Percentiles rank a stretch among this genome's conserved stretches.
phyloP scores from a whole-genome alignment of 2,113 vertebrate genomes.

The chimpanzee (Pan troglodytes) region NHGRI_mPanTro3-v2.1_pri NC_072411.2:109710501-109711000 shows the following conservation, averaged over 20 bases:
- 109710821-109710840: neutral
- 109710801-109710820: neutral
- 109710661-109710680: neutral
- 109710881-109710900: neutral
- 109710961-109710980: slow-evolving; percentile 61
- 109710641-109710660: neutral
- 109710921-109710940: slow-evolving; percentile 7
- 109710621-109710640: neutral
- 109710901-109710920: neutral
- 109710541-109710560: too few relatives aligned
- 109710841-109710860: neutral
- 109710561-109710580: neutral
- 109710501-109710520: neutral
- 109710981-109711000: slow-evolving; percentile 61
- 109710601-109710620: neutral
- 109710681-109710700: neutral
- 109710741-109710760: neutral
- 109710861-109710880: neutral
- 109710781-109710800: accelerated
- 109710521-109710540: neutral
- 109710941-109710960: slow-evolving; percentile 48
- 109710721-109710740: neutral
- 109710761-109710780: neutral
- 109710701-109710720: neutral
- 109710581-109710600: neutral